Base-by-base conservation (phyloP, 2,113 vertebrate genomes). In the Solenodon paradoxus region DNA sequence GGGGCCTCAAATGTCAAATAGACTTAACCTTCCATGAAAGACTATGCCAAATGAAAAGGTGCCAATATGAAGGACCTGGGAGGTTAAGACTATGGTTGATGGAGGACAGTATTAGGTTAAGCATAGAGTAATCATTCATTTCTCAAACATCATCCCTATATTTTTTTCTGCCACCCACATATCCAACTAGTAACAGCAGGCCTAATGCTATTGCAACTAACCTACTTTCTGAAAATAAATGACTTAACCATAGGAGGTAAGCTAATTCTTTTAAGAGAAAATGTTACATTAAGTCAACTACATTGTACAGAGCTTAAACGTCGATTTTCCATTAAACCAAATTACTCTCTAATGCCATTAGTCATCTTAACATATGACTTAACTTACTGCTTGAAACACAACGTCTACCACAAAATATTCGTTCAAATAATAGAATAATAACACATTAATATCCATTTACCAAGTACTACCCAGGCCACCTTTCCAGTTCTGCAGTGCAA, bases 201-300 rank as follows among this genome's bases (percentile, higher is more conserved):
- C 53, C 80, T 90, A 71, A 93, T 81, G 83, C 75, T 72, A 80
- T 0, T 72, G 94, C 40, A 77, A 95, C 87, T 95, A 93, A 90
- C 87, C 92, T 78, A 92, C 94, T 96, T 97, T 93, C 96, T 95
- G 94, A 84, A 95, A 95, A 97, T 94, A 97, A 92, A 97, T 90
- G 92, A 93, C 95, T 92, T 93, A 87, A 92, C 90, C n/a, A 30
- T 81, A 59, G 92, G 95, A 92, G 87, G 87, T 72, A 92, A 93
- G 84, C 55, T 87, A 86, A 88, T 84, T 84, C 95, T 92, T 95
- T 45, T 47, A 93, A 64, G 55, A 92, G 63, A 88, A 90, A 95
- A 95, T 87, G 90, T 92, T 91, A 81, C 17, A 78, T 84, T 89
- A 93, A 84, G 45, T 92, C 59, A 96, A 94, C 53, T 63, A 84